phyloP scores from a whole-genome alignment of 2,888 invertebrate genomes.

The Axea sp. region DNA sequence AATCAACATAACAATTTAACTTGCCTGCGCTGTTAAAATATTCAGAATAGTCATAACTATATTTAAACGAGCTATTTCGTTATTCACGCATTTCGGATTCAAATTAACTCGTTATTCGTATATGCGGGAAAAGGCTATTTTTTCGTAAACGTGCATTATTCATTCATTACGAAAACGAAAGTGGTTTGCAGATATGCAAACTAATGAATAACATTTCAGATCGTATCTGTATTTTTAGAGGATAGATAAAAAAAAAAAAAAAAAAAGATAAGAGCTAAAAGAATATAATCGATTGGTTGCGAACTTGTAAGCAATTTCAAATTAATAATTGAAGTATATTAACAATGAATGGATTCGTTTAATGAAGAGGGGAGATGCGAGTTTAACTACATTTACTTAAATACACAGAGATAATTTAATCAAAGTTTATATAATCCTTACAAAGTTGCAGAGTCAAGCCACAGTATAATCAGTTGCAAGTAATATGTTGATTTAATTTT shows the following conservation, averaged over 20 bases:
- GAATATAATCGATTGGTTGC: no score
- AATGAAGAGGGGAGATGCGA: no score
- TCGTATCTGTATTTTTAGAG: neutral
- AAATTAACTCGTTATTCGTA: slow-evolving; percentile 17
- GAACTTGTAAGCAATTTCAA: no score
- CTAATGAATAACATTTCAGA: neutral
- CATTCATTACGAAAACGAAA: slow-evolving; percentile 15
- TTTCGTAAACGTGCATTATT: slow-evolving; percentile 4
- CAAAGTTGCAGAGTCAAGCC: slow-evolving; percentile 7
- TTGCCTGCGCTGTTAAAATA: neutral
- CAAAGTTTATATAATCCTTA: slow-evolving; percentile 25
- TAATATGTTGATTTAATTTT: slow-evolving; percentile 27
- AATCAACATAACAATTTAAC: no score
- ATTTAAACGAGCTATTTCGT: slow-evolving; percentile 12
- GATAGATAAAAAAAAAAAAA: neutral
- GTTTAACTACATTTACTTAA: slow-evolving; percentile 1
- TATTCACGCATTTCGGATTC: slow-evolving; percentile 23
- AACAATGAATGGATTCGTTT: neutral
- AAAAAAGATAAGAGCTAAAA: no score
- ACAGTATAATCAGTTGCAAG: slow-evolving; percentile 24
- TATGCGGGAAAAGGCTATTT: slow-evolving; percentile 1
- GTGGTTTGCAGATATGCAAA: slow-evolving; percentile 19
- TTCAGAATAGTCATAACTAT: slow-evolving; percentile 4
- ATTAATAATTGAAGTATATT: neutral
- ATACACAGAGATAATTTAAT: slow-evolving; percentile 1